Evolutionary conservation across 2,113 vertebrate species (phyloP).

Genomic region (Callopanchax toddi): DNA sequence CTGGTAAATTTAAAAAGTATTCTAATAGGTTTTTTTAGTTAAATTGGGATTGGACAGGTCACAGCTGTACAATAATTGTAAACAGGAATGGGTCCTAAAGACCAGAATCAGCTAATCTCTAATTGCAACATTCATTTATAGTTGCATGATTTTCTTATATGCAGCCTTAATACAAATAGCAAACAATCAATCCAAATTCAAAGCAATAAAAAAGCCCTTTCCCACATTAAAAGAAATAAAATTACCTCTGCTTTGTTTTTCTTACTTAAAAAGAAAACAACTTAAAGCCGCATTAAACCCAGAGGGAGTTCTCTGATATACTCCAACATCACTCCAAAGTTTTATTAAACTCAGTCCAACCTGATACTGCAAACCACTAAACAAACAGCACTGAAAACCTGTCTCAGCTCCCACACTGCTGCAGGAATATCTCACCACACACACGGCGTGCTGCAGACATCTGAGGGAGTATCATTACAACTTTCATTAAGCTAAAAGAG

Average conservation of each 20-base stretch:
- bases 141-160: too few species aligned
- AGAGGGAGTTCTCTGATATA: not conserved
- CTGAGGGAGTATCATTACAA: not conserved
- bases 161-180: too few species aligned
- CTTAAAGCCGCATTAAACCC: not conserved
- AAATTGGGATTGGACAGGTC: too few species aligned
- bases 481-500: not conserved
- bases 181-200: too few species aligned
- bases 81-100: too few species aligned
- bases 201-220: too few species aligned
- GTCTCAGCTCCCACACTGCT: not conserved
- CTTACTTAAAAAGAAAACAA: not conserved
- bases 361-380: not conserved
- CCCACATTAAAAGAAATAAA: not conserved
- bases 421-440: not conserved
- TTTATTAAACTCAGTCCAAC: conserved; percentile 3
- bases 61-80: too few species aligned
- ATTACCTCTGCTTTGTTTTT: not conserved
- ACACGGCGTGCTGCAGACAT: not conserved
- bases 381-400: not conserved
- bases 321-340: not conserved
- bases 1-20: too few species aligned
- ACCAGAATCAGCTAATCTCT: too few species aligned
- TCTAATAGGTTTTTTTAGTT: too few species aligned
- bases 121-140: too few species aligned